Percentiles rank a stretch among this genome's conserved stretches.
These are phyloP conservation scores for Oenanthe melanoleuca DNA, from an alignment of 2,113 vertebrate species.

Conservation along the genomic window DNA sequence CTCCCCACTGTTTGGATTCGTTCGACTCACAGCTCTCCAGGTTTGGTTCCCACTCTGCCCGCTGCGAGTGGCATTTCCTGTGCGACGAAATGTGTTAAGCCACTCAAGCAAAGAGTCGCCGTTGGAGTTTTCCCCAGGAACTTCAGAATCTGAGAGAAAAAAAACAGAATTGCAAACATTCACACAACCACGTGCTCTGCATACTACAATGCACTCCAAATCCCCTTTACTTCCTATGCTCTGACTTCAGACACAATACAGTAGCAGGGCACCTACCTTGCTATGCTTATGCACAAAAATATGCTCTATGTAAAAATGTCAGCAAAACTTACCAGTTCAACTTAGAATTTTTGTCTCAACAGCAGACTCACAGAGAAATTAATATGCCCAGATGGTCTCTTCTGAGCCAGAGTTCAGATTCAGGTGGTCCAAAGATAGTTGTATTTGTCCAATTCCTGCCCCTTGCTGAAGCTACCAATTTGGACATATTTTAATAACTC, in stretches of 20 bases:
- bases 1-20: slow-evolving; percentile 92
- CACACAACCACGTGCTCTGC: not conserved
- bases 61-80: slow-evolving; percentile 90
- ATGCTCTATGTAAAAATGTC: not conserved
- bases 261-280: not conserved
- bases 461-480: not conserved
- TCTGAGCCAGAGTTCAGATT: not conserved
- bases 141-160: slow-evolving; percentile 80
- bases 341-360: not conserved
- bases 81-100: slow-evolving; percentile 90
- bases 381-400: not conserved
- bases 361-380: not conserved
- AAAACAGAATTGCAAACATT: slow-evolving; percentile 19
- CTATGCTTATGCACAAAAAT: accelerated
- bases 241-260: accelerated
- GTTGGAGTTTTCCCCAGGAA: slow-evolving; percentile 80
- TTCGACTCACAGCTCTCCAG: slow-evolving; percentile 94
- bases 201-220: not conserved
- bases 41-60: slow-evolving; percentile 95
- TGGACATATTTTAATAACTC: not conserved
- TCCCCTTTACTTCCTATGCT: not conserved
- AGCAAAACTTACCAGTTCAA: not conserved
- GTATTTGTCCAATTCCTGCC: not conserved
- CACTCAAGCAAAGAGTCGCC: slow-evolving; percentile 91
- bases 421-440: not conserved